Evolutionary conservation across 2,113 vertebrate species (phyloP).

Genomic region (pig (Sus scrofa)): DNA sequence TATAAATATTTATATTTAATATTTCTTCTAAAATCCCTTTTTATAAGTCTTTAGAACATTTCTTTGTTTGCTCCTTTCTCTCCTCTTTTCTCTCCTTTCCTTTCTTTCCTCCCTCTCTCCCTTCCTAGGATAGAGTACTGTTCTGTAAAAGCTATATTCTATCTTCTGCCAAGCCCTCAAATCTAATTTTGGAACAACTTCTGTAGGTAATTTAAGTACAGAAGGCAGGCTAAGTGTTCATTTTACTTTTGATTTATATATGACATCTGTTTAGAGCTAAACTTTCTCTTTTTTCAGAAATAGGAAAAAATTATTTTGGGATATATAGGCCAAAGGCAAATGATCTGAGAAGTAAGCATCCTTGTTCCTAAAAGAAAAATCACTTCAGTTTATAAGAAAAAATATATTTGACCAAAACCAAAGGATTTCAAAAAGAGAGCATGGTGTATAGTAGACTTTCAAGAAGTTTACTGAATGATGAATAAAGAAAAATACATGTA

Average conservation of each 20-base stretch:
- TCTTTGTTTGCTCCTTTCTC: background rate
- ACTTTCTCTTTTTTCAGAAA: conserved; percentile 66
- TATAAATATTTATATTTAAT: conserved; percentile 59
- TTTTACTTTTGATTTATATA: conserved; percentile 64
- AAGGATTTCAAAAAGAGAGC: conserved; percentile 50
- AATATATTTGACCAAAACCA: background rate
- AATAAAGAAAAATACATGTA: conserved; percentile 19
- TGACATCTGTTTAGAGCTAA: conserved; percentile 61
- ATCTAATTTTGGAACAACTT: conserved; percentile 72
- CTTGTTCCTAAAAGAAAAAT: conserved; percentile 44
- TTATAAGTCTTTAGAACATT: conserved; percentile 52
- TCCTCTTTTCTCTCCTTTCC: background rate
- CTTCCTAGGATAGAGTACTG: background rate
- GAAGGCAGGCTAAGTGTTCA: conserved; percentile 61
- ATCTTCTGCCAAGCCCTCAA: conserved; percentile 3
- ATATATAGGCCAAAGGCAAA: conserved; percentile 64
- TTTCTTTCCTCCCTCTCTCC: background rate
- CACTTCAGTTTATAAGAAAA: conserved; percentile 47
- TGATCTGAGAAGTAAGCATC: conserved; percentile 46
- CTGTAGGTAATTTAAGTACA: conserved; percentile 76
- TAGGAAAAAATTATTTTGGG: conserved; percentile 33
- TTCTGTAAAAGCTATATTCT: conserved; percentile 41
- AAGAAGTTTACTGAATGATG: conserved; percentile 41
- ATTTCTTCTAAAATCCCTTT: conserved; percentile 17
- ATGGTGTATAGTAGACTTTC: background rate